Base-by-base conservation (phyloP, 2,797 vertebrate genomes). In the Microcaecilia unicolor region DNA sequence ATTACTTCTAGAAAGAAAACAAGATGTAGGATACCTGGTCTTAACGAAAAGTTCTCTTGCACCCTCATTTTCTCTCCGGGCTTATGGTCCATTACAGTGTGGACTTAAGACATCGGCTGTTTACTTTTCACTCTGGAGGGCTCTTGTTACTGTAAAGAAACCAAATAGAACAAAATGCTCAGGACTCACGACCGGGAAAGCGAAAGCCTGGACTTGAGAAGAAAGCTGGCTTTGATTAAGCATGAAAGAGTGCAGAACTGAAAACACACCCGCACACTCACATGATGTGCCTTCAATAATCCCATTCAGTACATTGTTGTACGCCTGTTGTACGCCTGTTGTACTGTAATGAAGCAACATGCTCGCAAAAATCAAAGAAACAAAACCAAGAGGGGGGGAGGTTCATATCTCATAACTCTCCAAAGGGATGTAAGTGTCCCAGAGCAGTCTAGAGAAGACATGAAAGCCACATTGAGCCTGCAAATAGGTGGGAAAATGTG, bases 211-310 rank as follows among this genome's bases (percentile, higher is more conserved):
- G 56, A 37, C 57, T 65, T 56, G 57, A 55, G 51, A 35, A 53
- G 60, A 61, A 66, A 44, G 56, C 41, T 47, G 34, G 48, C 66
- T 52, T 43, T 70, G 55, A 72, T 50, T 30, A 43, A 69, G 54
- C 64, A 64, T 13, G 7, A 9, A 59, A 52, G 33, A 61, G 52
- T 44, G 40, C 60, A 48, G 72, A 77, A 80, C 65, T 77, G 70
- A 55, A 78, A 76, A 70, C 76, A 76, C 55, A 61, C 70, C 43
- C 29, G 41, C 3, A 1, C 7, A 18, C 44, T 44, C 73, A 70
- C 57, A 33, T 50, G 66, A 57, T 48, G 55, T 4, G 1, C 56
- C 61, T 59, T 56, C 38, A 51, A 66, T 53, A 51, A 68, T 48
- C 65, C 41, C 49, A 54, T 56, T 53, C 52, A 47, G 65, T 53